A percentile compares a stretch with the other conserved stretches of the same genome.
Conservation (phyloP, 2,797 vertebrate genomes). For the Bradypodion pumilum region DNA sequence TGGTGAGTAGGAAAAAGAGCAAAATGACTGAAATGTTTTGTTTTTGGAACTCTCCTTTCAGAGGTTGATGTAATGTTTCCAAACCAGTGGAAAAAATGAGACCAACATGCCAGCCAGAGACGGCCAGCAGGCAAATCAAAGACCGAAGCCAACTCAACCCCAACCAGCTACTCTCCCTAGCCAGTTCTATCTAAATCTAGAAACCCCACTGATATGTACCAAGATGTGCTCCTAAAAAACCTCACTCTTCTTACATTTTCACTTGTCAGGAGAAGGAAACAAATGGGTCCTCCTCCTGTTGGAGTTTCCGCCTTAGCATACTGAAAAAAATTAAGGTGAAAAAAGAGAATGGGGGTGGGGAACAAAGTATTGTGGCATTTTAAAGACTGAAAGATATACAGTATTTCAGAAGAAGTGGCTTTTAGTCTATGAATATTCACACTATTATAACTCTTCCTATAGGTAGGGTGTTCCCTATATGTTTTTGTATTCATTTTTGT, state of each 20-base stretch:
- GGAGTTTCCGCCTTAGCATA: not conserved
- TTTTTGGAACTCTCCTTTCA: not conserved
- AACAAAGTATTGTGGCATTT: too few species aligned
- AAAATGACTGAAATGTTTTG: conserved; percentile 19
- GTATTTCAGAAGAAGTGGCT: too few species aligned
- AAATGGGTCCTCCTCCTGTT: not conserved
- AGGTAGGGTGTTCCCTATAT: not conserved
- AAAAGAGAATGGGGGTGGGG: too few species aligned
- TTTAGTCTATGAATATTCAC: too few species aligned
- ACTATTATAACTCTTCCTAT: too few species aligned
- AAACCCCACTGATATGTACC: not conserved
- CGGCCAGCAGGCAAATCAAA: not conserved
- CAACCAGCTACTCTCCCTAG: too few species aligned
- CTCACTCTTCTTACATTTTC: not conserved
- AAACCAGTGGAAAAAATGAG: not conserved
- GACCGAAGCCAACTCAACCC: too few species aligned
- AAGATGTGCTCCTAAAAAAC: not conserved
- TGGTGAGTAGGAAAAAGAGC: conserved; percentile 6
- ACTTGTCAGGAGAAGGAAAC: not conserved
- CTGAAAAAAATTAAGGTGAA: too few species aligned
- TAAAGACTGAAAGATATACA: too few species aligned
- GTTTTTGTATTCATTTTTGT: not conserved
- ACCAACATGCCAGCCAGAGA: not conserved
- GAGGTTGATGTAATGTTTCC: conserved; percentile 21
- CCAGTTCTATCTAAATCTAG: not conserved